phyloP scores from a whole-genome alignment of 2,888 invertebrate genomes.

The Acanthosepion pharaonis region DNA sequence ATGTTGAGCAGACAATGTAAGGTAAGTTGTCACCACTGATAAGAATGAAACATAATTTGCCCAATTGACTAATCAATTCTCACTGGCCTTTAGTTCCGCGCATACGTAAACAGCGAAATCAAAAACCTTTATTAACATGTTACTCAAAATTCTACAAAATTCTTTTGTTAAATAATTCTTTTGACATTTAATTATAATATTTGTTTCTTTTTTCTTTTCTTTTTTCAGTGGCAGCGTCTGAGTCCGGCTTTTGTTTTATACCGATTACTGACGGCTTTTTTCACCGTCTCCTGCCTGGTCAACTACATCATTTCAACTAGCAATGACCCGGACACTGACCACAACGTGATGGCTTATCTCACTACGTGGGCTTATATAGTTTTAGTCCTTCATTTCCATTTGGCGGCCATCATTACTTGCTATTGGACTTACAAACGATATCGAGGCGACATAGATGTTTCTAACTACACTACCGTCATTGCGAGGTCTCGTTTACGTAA shows the following conservation, averaged over 20 bases:
- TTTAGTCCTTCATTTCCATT: conserved; percentile 61
- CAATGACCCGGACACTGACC: conserved; percentile 47
- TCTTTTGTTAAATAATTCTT: no score
- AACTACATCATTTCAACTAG: conserved; percentile 40
- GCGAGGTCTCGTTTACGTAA: neutral
- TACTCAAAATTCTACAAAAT: no score
- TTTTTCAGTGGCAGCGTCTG: conserved; percentile 56
- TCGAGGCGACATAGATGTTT: conserved; percentile 23
- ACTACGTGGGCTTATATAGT: conserved; percentile 71
- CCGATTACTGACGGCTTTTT: conserved; percentile 52
- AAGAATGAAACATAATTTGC: no score
- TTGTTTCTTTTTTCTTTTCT: neutral
- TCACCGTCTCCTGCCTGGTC: conserved; percentile 51
- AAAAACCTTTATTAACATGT: no score
- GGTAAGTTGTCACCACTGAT: no score
- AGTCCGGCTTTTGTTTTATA: conserved; percentile 54
- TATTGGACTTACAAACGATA: conserved; percentile 42
- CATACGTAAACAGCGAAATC: no score
- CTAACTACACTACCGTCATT: conserved; percentile 38
- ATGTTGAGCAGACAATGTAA: no score
- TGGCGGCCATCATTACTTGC: conserved; percentile 54
- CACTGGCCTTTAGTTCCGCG: no score
- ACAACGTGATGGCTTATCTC: conserved; percentile 61
- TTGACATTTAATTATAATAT: neutral
- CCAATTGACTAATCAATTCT: no score